Conservation (phyloP, 2,888 invertebrate genomes). For the Elmis aenea region DNA sequence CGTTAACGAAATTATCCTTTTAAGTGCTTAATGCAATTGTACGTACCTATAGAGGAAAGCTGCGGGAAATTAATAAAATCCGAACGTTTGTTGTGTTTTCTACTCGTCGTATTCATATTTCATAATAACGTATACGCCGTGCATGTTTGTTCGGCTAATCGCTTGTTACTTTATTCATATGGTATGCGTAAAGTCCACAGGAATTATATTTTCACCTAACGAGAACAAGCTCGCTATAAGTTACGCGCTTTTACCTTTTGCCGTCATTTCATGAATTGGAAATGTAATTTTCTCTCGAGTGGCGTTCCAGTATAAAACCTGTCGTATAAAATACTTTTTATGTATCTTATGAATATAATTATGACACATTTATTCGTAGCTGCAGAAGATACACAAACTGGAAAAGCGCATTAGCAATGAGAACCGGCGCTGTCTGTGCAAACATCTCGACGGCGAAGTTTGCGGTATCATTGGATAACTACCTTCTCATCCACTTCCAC, state of each 20-base stretch:
- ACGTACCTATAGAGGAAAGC: too few relatives aligned
- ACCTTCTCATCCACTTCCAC: too few relatives aligned
- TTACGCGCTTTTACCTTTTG: slow-evolving; percentile 25
- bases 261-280: slow-evolving; percentile 42
- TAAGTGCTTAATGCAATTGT: too few relatives aligned
- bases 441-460: slow-evolving; percentile 13
- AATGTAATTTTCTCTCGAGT: slow-evolving; percentile 43
- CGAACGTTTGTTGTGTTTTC: too few relatives aligned
- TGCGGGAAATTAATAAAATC: too few relatives aligned
- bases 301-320: slow-evolving; percentile 37
- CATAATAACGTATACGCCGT: too few relatives aligned
- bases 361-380: slow-evolving; percentile 31
- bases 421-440: slow-evolving; percentile 17
- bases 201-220: slow-evolving; percentile 25
- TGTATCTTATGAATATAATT: slow-evolving; percentile 39
- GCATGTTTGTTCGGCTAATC: too few relatives aligned
- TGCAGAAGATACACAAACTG: slow-evolving; percentile 16
- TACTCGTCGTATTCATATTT: too few relatives aligned
- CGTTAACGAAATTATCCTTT: too few relatives aligned
- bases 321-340: slow-evolving; percentile 36
- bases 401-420: slow-evolving; percentile 22
- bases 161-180: too few relatives aligned
- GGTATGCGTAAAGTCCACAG: too few relatives aligned
- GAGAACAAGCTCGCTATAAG: slow-evolving; percentile 22
- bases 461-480: too few relatives aligned